Evolutionary conservation across 1,140 invertebrate genomes (phyloP).

Genomic region (Medauroidea extradentata): DNA sequence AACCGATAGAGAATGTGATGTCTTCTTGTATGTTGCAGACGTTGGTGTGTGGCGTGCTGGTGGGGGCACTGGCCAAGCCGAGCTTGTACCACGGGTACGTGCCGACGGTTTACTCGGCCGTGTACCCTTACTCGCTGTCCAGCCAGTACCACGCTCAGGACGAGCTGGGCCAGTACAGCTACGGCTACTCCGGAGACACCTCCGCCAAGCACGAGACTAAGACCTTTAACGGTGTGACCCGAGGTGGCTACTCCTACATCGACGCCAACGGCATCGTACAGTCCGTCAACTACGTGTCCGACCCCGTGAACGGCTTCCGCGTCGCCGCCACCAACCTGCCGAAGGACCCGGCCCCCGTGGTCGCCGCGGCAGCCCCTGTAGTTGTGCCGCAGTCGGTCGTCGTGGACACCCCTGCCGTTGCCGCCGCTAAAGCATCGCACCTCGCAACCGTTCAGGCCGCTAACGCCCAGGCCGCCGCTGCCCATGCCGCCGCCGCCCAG

Average conservation of each 20-base stretch:
- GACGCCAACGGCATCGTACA: constrained; percentile 45
- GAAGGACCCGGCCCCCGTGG: constrained; percentile 24
- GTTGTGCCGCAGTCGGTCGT: constrained; percentile 6
- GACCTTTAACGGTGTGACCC: constrained; percentile 34
- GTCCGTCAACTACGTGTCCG: constrained; percentile 51
- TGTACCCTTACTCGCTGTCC: constrained; percentile 17
- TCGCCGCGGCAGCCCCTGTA: constrained; percentile 2
- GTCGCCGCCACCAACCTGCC: constrained; percentile 58
- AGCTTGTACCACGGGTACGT: too few species aligned
- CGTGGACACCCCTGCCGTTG: constrained; percentile 54
- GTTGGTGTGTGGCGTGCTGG: too few species aligned
- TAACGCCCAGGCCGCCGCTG: constrained; percentile 53
- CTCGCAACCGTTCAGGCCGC: constrained; percentile 45
- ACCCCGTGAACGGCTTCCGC: constrained; percentile 56
- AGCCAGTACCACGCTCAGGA: constrained; percentile 41
- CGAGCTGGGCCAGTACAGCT: constrained; percentile 33
- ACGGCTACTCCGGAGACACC: constrained; percentile 34
- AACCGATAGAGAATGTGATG: too few species aligned
- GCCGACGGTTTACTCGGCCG: constrained; percentile 13
- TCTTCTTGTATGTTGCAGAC: too few species aligned
- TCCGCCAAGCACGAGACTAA: constrained; percentile 32
- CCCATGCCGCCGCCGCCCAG: constrained; percentile 36
- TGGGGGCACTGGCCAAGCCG: too few species aligned
- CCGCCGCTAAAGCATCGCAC: constrained; percentile 53
- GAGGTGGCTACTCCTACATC: constrained; percentile 44